These are phyloP conservation scores for Poeciliopsis paucimaculata DNA, from an alignment of 2,797 vertebrate species.

Conservation along the genomic window DNA sequence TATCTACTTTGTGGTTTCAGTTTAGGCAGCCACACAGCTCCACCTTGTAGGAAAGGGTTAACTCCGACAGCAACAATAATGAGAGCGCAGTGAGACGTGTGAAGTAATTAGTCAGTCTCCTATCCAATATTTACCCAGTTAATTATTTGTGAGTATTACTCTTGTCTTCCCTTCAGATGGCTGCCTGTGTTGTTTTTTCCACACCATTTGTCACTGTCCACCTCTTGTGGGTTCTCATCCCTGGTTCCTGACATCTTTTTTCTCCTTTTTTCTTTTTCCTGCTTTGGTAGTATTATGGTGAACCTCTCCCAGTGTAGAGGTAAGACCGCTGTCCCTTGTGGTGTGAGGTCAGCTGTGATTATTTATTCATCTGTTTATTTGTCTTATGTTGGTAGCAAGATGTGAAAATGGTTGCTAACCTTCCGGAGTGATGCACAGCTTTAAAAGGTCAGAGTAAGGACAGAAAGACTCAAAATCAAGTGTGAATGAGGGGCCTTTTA, in stretches of 20 bases:
- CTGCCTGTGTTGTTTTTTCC: conserved; percentile 83
- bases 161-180: conserved; percentile 83
- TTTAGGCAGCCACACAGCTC: conserved; percentile 47
- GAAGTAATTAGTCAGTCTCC: conserved; percentile 86
- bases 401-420: conserved; percentile 73
- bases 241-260: conserved; percentile 44
- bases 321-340: conserved; percentile 72
- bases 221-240: conserved; percentile 76
- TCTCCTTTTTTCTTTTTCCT: conserved; percentile 23
- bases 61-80: conserved; percentile 81
- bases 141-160: conserved; percentile 88
- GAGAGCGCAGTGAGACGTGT: conserved; percentile 84
- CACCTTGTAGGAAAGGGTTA: conserved; percentile 73
- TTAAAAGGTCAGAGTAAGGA: conserved; percentile 53
- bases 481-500: conserved; percentile 37
- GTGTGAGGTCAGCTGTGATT: conserved; percentile 78
- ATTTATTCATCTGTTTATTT: conserved; percentile 78
- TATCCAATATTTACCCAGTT: conserved; percentile 88
- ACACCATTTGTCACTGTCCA: conserved; percentile 85
- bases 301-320: conserved; percentile 75
- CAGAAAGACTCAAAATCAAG: conserved; percentile 33
- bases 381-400: conserved; percentile 61
- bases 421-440: conserved; percentile 49
- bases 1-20: conserved; percentile 35
- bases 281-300: conserved; percentile 71